phyloP scores from a whole-genome alignment of 2,888 invertebrate genomes.

The Xanthia togata region DNA sequence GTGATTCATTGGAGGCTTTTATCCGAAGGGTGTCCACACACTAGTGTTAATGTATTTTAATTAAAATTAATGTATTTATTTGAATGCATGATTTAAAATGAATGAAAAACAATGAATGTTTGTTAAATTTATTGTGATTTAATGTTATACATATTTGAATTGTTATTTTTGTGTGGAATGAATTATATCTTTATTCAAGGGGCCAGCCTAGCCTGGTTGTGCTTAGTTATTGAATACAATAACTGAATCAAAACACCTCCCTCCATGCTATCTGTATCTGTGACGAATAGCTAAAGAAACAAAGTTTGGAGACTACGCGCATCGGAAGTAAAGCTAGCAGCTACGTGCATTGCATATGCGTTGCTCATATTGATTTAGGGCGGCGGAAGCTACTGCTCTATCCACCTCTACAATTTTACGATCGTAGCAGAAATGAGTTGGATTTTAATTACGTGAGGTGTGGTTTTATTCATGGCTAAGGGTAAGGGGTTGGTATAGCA shows the following conservation, averaged over 20 bases:
- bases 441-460: neutral
- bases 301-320: constrained; percentile 2
- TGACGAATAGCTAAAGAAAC: neutral
- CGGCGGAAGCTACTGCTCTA: neutral
- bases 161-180: too few species aligned
- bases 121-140: too few species aligned
- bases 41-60: too few species aligned
- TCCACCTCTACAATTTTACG: neutral
- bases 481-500: neutral
- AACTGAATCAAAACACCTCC: neutral
- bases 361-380: constrained; percentile 43
- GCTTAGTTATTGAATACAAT: neutral
- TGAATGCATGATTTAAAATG: too few species aligned
- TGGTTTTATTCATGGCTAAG: neutral
- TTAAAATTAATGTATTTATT: too few species aligned
- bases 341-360: constrained; percentile 32
- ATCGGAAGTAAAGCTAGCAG: constrained; percentile 28
- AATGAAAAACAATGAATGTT: too few species aligned
- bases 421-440: neutral
- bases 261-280: neutral
- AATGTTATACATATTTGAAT: too few species aligned
- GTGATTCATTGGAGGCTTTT: too few species aligned
- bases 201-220: neutral
- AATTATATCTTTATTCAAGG: too few species aligned
- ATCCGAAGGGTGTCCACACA: too few species aligned